These are phyloP conservation scores for zebrafish (Danio rerio) DNA, from an alignment of 2,113 vertebrate genomes.

Conservation along the genomic window DNA sequence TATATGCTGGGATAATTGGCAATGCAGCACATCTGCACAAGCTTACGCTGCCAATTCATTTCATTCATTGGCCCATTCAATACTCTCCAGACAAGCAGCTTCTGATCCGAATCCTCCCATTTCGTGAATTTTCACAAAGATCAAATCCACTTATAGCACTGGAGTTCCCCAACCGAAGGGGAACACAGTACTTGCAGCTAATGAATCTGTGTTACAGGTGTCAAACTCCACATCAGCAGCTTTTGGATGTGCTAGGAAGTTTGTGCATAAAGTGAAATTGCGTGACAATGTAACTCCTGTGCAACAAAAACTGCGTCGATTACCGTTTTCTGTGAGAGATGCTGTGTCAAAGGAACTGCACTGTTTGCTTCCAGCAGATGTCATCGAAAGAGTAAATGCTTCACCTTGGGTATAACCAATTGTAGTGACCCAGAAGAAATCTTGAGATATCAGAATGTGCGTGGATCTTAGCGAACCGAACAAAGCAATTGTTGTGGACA, in stretches of 20 bases:
- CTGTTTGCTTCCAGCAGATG: background rate
- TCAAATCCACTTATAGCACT: no score
- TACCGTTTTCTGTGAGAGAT: conserved; percentile 35
- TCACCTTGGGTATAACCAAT: conserved; percentile 32
- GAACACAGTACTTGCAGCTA: background rate
- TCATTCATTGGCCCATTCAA: no score
- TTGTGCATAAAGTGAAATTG: conserved; percentile 45
- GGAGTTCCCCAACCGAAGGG: no score
- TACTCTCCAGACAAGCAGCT: no score
- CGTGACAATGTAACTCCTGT: background rate
- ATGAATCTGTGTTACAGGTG: background rate
- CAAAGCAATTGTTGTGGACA: conserved; percentile 41
- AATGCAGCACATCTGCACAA: no score
- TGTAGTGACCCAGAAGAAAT: conserved; percentile 12
- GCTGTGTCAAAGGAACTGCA: conserved; percentile 31
- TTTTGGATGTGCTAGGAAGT: conserved; percentile 30
- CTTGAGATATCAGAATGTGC: conserved; percentile 31
- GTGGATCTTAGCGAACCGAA: conserved; percentile 45
- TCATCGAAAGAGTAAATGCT: conserved; percentile 31
- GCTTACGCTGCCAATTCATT: no score
- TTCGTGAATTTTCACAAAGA: no score
- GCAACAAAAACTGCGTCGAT: background rate
- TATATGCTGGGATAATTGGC: no score
- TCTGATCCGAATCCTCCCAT: no score
- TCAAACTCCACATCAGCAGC: background rate